phyloP scores from a whole-genome alignment of 2,888 invertebrate species.

The Encarsia formosa region DNA sequence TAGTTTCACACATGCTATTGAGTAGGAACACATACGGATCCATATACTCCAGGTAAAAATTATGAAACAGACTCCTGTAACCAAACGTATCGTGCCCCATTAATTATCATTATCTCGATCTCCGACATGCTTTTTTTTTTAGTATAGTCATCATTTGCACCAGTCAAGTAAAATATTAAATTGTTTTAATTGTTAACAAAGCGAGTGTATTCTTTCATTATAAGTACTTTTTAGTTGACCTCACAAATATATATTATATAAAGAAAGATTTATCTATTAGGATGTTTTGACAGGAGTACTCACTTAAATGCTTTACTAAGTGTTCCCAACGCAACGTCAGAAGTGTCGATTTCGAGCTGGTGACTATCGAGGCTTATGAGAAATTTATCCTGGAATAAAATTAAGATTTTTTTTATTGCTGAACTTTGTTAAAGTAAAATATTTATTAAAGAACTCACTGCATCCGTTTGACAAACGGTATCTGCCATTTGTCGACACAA shows the following conservation, averaged over 20 bases:
- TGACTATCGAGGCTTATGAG: slow-evolving; percentile 73
- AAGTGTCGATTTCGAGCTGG: slow-evolving; percentile 83
- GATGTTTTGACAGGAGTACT: too few species aligned
- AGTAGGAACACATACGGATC: slow-evolving; percentile 53
- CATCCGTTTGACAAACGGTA: slow-evolving; percentile 87
- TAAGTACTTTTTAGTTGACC: not conserved
- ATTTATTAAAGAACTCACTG: slow-evolving; percentile 62
- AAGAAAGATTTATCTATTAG: slow-evolving; percentile 5
- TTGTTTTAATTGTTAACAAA: too few species aligned
- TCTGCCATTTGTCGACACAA: slow-evolving; percentile 89
- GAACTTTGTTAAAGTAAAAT: slow-evolving; percentile 2
- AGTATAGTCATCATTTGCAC: too few species aligned
- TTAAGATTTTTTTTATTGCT: slow-evolving; percentile 29
- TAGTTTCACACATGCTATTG: slow-evolving; percentile 53
- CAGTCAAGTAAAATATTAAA: too few species aligned
- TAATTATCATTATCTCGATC: slow-evolving; percentile 46
- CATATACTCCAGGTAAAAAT: slow-evolving; percentile 53
- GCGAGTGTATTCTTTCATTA: too few species aligned
- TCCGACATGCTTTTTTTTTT: too few species aligned
- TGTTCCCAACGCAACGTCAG: slow-evolving; percentile 80
- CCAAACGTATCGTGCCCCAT: slow-evolving; percentile 49
- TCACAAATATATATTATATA: slow-evolving; percentile 9
- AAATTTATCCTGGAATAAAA: slow-evolving; percentile 70
- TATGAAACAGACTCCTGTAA: slow-evolving; percentile 52
- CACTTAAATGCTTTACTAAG: slow-evolving; percentile 85